These are phyloP conservation scores for Epirrhoe alternata DNA, from an alignment of 2,888 invertebrate species.

Conservation along the genomic window DNA sequence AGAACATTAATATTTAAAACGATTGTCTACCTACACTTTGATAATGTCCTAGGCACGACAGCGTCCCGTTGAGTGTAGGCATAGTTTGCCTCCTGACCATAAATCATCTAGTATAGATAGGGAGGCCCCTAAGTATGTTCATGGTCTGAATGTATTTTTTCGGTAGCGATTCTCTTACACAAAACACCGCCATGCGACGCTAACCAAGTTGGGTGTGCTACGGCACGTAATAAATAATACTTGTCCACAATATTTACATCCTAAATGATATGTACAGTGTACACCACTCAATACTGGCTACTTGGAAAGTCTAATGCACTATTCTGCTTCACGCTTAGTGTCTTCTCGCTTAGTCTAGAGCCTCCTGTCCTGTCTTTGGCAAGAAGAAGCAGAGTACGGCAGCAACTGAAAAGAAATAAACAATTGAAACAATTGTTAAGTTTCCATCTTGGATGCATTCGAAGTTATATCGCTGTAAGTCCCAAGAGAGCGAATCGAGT, in stretches of 20 bases:
- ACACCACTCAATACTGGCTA: constrained; percentile 62
- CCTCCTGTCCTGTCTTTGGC: constrained; percentile 90
- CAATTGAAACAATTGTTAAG: neutral
- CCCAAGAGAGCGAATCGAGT: too few relatives aligned
- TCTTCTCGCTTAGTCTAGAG: constrained; percentile 84
- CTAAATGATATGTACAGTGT: constrained; percentile 69
- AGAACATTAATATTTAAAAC: too few relatives aligned
- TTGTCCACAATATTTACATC: constrained; percentile 80
- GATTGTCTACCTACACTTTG: too few relatives aligned
- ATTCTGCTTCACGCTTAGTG: constrained; percentile 49
- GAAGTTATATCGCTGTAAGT: too few relatives aligned
- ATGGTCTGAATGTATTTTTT: too few relatives aligned
- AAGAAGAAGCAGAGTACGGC: constrained; percentile 90
- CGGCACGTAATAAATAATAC: constrained; percentile 66
- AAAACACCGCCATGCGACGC: constrained; percentile 1
- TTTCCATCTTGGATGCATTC: too few relatives aligned
- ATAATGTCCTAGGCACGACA: too few relatives aligned
- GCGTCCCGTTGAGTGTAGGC: too few relatives aligned
- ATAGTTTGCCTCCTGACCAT: too few relatives aligned
- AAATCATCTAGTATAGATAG: too few relatives aligned
- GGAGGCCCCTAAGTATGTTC: too few relatives aligned
- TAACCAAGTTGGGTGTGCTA: constrained; percentile 22
- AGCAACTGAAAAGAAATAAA: constrained; percentile 83
- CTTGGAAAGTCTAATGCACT: constrained; percentile 70
- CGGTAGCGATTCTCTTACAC: too few relatives aligned